Conservation (phyloP, 2,888 invertebrate species). For the Sicus ferrugineus region DNA sequence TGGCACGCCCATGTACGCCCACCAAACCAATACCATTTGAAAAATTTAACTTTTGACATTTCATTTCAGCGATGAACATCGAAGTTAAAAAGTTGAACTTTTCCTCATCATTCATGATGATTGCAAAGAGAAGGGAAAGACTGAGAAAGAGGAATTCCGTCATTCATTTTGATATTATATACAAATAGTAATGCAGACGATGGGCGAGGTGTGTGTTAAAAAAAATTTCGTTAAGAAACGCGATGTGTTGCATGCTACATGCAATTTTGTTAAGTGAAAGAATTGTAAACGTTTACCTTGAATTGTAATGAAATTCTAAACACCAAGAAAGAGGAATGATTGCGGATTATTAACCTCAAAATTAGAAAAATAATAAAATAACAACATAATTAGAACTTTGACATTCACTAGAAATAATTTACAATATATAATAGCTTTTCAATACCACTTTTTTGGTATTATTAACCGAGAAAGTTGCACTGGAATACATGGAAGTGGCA, state of each 20-base stretch:
- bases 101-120: background rate
- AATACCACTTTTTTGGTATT: background rate
- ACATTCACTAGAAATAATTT: background rate
- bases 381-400: background rate
- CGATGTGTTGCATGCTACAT: slow-evolving; percentile 33
- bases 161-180: background rate
- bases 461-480: background rate
- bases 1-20: too few species aligned
- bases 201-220: background rate
- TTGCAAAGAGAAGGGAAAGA: too few species aligned
- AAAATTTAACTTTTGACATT: slow-evolving; percentile 24
- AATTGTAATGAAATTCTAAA: slow-evolving; percentile 12
- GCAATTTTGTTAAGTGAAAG: slow-evolving; percentile 22
- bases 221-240: slow-evolving; percentile 3
- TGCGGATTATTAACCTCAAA: background rate
- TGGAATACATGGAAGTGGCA: background rate
- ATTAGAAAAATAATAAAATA: background rate
- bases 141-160: too few species aligned
- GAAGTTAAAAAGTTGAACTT: slow-evolving; percentile 7
- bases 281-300: slow-evolving; percentile 19
- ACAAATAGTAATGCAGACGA: background rate
- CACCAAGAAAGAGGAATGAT: background rate
- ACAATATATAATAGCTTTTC: too few species aligned
- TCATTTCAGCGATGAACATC: background rate
- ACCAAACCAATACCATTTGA: too few species aligned